Base-by-base conservation (phyloP, 92 coral and sea anemone species). In the Zoanthus gigantus region DNA sequence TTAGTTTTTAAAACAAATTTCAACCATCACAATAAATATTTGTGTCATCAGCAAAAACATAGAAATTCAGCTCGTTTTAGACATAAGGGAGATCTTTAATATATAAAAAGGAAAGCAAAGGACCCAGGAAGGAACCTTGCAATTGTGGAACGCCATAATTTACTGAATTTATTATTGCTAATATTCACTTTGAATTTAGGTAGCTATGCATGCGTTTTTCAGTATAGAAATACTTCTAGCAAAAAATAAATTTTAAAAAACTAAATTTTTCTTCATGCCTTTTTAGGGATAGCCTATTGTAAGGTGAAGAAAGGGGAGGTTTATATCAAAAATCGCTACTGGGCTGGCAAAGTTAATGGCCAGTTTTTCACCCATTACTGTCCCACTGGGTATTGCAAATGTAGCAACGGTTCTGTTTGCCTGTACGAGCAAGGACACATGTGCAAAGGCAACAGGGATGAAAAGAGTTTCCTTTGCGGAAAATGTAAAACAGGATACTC, bases 291-390 rank as follows among this genome's bases (percentile, higher is more conserved):
- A 12, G 92, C 93, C 7, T 85, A 75, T 1, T 97, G 99, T 44
- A 83, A 79, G n/a, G 66, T 54, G 10, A 82, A 91, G 63, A 79
- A 88, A 7, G 90, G 83, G 10, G 56, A 42, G 8, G 91, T 97
- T 11, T 92, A 61, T 45, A 78, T 97, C 7, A 94, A 93, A 31
- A 86, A 77, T 42, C 92, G 96, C 4, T 95, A 92, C 87, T 97
- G 99, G 99, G 99, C 97, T 6, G 99, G 99, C 11, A 83, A 4
- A 6, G 91, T 92, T 8, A 42, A 76, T 44, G 82, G 29, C 7
- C 71, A 54, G 0, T 93, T 97, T 76, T 58, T 61, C 16, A 95
- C 99, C 0, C 84, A 93, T 53, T 52, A 89, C 18, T 97, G 99
- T 42, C 99, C 98, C 13, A 72, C 84, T 47, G 91, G 85, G 2